Evolutionary conservation across 1,140 invertebrate species (phyloP), one percentile per base, ranked within the genome.

Genomic region (Ceratosolen solmsi): DNA sequence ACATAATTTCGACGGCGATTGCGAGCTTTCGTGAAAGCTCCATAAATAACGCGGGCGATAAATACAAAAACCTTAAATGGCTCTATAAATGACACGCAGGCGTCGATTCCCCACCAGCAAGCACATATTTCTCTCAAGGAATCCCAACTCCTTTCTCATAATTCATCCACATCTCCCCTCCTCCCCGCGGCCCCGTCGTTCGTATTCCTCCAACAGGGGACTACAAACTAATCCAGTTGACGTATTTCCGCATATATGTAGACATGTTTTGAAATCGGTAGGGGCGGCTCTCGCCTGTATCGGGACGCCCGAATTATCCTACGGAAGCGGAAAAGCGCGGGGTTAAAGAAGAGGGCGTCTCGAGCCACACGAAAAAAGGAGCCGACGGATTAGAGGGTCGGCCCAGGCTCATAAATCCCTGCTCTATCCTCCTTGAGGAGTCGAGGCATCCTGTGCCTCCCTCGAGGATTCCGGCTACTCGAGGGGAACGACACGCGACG

Each of bases 11-110:
- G n/a, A n/a, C n/a, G n/a, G n/a, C n/a, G n/a, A n/a, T n/a, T n/a
- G n/a, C n/a, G n/a, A n/a, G n/a, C n/a, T n/a, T n/a, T n/a, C n/a
- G n/a, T n/a, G n/a, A n/a, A n/a, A n/a, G n/a, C n/a, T n/a, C 63
- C 20, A 9, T 68, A 68, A 68, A 68, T 38, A 15, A 68, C 11
- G 20, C 15, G 8, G 27, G 4, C 63, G 33, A 68, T 65, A 65
- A 38, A 68, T 68, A 68, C 3, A 68, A 68, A 38, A 68, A 38
- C 30, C 63, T 36, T 68, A 38, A 68, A 68, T 65, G 63, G 20
- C 36, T 68, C 20, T 68, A 38, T 65, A 68, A 68, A 36, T 36
- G 33, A 68, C 36, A 68, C 20, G 36, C 63, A n/a, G 7, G 17
- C 36, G 5, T 36, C 63, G 7, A 63, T 68, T 13, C 22, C 63